phyloP scores from a whole-genome alignment of 2,113 vertebrate species.

The Heliornis fulica region DNA sequence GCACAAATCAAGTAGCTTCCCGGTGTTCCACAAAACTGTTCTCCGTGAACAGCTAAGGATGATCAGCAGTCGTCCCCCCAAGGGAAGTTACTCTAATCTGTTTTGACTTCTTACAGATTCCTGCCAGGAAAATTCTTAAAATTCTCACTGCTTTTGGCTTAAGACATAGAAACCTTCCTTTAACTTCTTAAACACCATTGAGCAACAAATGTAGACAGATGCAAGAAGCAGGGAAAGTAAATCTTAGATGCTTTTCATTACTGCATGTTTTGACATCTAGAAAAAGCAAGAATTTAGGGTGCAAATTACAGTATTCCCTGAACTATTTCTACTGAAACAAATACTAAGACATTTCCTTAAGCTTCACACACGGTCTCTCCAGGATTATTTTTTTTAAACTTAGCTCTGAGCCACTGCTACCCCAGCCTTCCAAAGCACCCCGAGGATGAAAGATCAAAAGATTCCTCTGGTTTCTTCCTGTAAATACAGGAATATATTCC shows the following conservation, averaged over 20 bases:
- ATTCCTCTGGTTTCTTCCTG: background rate
- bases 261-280: background rate
- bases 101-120: background rate
- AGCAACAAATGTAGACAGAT: background rate
- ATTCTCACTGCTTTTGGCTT: background rate
- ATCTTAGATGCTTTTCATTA: background rate
- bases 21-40: background rate
- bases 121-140: background rate
- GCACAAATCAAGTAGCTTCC: background rate
- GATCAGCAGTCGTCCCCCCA: background rate
- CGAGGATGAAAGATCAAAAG: background rate
- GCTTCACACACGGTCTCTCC: background rate
- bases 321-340: background rate
- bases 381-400: background rate
- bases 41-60: background rate
- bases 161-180: background rate
- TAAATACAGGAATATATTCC: background rate
- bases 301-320: background rate
- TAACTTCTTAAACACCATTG: background rate
- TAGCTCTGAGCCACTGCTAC: background rate
- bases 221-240: background rate
- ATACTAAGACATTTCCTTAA: background rate
- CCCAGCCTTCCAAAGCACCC: background rate
- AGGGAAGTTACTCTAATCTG: background rate
- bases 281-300: background rate